phyloP scores from a whole-genome alignment of 2,113 vertebrate species.

The Tinamus guttatus region DNA sequence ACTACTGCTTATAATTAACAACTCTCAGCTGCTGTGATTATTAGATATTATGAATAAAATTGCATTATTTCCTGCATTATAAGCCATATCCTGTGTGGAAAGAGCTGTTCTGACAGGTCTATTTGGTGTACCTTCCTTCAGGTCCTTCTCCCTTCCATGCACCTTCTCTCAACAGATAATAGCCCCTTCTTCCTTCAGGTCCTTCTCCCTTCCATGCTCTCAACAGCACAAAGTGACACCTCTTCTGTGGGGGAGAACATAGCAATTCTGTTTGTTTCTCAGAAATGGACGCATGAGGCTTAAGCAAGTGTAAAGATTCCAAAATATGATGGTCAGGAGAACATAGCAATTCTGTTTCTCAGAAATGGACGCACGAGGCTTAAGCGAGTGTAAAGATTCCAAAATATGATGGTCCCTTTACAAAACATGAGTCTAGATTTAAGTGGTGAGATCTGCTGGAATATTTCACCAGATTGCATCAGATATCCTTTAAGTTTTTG shows the following conservation, averaged over 20 bases:
- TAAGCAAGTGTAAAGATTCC: not conserved
- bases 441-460: not conserved
- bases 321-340: not conserved
- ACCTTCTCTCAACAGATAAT: not conserved
- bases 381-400: not conserved
- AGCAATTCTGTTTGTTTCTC: not conserved
- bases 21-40: constrained; percentile 1
- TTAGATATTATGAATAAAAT: constrained; percentile 9
- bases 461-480: not conserved
- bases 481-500: constrained; percentile 2
- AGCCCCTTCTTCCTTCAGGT: not conserved
- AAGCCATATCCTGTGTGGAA: not conserved
- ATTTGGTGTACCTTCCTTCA: not conserved
- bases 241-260: not conserved
- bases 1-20: not conserved
- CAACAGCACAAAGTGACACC: not conserved
- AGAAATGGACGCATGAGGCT: not conserved
- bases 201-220: not conserved
- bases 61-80: constrained; percentile 20
- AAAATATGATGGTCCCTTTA: not conserved
- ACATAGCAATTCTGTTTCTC: not conserved
- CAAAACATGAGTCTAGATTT: not conserved
- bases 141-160: not conserved
- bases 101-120: not conserved
- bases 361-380: not conserved